Conservation (phyloP, 35 echinoderm and acorn worm genomes). For the Strongylocentrotus purpuratus region DNA sequence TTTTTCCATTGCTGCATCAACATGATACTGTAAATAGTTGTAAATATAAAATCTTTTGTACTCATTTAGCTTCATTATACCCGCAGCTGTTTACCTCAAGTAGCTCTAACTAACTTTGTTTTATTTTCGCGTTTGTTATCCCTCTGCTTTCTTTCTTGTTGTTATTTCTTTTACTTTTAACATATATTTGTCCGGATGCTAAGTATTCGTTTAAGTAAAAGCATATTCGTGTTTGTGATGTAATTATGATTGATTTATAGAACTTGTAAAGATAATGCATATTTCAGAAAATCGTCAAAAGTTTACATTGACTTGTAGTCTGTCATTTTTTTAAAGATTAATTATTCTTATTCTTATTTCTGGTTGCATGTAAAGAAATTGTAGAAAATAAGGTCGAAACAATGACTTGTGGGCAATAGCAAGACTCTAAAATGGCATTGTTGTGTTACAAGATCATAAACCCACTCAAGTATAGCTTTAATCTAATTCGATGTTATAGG, state of each 20-base stretch:
- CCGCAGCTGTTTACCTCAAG: background rate
- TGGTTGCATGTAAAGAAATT: background rate
- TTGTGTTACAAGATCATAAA: too few species aligned
- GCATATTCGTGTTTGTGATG: background rate
- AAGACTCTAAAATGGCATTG: background rate
- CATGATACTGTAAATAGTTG: background rate
- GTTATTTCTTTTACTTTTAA: background rate
- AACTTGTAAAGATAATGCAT: slow-evolving; percentile 4
- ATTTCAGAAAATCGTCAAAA: background rate
- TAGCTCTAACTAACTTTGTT: background rate
- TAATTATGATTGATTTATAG: background rate
- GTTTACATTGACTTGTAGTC: background rate
- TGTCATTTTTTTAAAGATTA: background rate
- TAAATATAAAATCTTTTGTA: slow-evolving; percentile 15
- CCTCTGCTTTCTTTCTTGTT: background rate
- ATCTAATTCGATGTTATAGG: too few species aligned
- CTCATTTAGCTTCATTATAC: background rate
- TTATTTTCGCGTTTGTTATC: background rate
- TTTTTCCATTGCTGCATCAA: background rate
- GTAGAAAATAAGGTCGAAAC: background rate
- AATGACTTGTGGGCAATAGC: background rate
- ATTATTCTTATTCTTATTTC: background rate
- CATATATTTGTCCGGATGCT: background rate
- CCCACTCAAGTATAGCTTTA: too few species aligned
- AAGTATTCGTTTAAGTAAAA: background rate